Base-by-base conservation (phyloP, 2,888 invertebrate genomes). In the Thera britannica region DNA sequence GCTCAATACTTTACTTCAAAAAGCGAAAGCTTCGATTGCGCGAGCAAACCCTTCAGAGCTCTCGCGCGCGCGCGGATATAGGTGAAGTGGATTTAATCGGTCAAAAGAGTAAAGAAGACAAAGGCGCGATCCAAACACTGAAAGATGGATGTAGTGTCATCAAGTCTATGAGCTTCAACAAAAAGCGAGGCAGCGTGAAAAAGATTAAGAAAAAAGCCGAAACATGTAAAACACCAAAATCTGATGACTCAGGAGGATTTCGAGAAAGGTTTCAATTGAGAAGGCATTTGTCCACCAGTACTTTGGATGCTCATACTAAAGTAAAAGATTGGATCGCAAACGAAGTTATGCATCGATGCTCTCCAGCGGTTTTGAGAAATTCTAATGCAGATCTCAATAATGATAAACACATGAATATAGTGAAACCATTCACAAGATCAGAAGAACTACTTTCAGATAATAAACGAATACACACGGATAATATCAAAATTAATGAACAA, bases 271-370 rank as follows among this genome's bases (percentile, higher is more conserved):
- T 95, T 78, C 96, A 96, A 83, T 87, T 97, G 41, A 94, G 96
- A 34, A 88, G 97, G 35, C 96, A 97, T 85, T 94, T 96, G 80
- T 97, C 97, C 5, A 95, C 95, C 4, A 97, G 97, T 72, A 97
- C 97, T 0, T 95, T 98, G 73, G 97, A 98, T 84, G 97, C 97
- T 0, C 96, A 97, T 81, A 96, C 97, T 11, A 97, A 97, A 94
- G 97, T 98, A 0, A 95, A 96, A 72, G 97, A 97, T 77, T 97
- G 98, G 98, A 97, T 98, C 77, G 95, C 96, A 0, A 96, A 96
- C 73, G 97, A 97, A 85, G 96, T 97, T 48, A 96, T 96, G 79
- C 95, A 96, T 75, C 95, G 96, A 82, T 96, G 95, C 78, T 96
- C 96, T 60, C 96, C 96, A 0, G 95, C 94, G 70, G 95, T 95